Conservation (phyloP, 2,888 invertebrate genomes). For the Acanthococcus lagerstroemiae region DNA sequence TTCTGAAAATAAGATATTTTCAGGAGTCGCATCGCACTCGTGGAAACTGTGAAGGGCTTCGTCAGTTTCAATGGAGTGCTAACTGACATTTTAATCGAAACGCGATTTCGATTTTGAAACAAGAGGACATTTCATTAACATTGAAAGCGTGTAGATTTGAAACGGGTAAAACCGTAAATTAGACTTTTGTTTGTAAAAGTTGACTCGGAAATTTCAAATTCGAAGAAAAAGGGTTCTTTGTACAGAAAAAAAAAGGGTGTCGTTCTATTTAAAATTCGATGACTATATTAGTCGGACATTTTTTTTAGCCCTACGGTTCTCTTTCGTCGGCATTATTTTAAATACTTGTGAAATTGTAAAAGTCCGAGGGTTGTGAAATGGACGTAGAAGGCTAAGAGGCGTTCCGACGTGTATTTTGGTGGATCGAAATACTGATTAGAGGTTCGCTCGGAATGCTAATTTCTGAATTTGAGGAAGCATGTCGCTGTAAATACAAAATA, state of each 20-base stretch:
- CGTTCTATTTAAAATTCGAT: conserved; percentile 7
- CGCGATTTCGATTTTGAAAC: conserved; percentile 22
- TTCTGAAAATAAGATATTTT: not conserved
- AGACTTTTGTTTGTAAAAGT: conserved; percentile 29
- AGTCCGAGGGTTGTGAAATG: too few relatives aligned
- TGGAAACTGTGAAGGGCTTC: not conserved
- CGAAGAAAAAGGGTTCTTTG: conserved; percentile 25
- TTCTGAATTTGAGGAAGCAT: too few relatives aligned
- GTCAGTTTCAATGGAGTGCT: conserved; percentile 22
- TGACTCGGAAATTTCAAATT: conserved; percentile 26
- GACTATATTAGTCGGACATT: conserved; percentile 15
- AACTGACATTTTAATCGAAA: conserved; percentile 27
- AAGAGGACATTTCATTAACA: conserved; percentile 28
- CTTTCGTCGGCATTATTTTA: not conserved
- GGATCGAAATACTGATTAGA: too few relatives aligned
- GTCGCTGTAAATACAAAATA: too few relatives aligned
- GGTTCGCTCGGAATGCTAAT: too few relatives aligned
- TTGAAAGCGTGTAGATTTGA: conserved; percentile 24
- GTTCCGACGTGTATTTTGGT: too few relatives aligned
- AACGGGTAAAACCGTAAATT: conserved; percentile 24
- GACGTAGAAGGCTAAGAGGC: too few relatives aligned
- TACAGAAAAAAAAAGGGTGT: conserved; percentile 5
- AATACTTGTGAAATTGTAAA: not conserved
- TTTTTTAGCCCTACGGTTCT: not conserved
- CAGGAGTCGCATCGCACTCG: not conserved